Conservation (phyloP, 2,113 vertebrate genomes). For the Paradisaea rubra region DNA sequence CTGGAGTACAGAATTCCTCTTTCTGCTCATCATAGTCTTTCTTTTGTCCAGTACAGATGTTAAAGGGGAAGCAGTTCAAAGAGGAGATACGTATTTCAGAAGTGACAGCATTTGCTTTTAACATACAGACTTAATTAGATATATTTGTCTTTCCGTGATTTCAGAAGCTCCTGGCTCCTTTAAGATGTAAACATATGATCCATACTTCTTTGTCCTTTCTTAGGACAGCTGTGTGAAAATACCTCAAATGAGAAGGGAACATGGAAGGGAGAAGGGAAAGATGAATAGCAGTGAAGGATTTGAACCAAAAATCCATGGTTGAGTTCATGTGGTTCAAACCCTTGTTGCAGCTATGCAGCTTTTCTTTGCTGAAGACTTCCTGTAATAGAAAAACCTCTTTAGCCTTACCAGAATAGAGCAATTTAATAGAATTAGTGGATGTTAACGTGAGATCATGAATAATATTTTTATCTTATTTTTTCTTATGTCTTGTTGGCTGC, state of each 20-base stretch:
- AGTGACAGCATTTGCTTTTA: neutral
- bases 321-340: neutral
- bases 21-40: neutral
- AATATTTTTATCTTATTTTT: neutral
- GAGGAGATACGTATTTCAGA: neutral
- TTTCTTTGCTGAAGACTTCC: neutral
- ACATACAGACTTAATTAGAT: rapidly evolving
- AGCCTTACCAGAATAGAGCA: neutral
- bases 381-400: neutral
- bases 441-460: neutral
- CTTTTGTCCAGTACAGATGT: neutral
- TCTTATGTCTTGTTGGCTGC: neutral
- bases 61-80: neutral
- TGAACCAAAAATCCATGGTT: neutral
- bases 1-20: neutral
- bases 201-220: neutral
- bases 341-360: neutral
- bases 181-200: neutral
- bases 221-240: neutral
- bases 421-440: neutral
- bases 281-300: neutral
- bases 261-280: neutral
- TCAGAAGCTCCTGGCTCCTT: neutral
- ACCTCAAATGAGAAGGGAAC: neutral
- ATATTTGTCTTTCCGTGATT: neutral